Conservation (phyloP, 2,888 invertebrate genomes). For the Temnothorax ravouxi region DNA sequence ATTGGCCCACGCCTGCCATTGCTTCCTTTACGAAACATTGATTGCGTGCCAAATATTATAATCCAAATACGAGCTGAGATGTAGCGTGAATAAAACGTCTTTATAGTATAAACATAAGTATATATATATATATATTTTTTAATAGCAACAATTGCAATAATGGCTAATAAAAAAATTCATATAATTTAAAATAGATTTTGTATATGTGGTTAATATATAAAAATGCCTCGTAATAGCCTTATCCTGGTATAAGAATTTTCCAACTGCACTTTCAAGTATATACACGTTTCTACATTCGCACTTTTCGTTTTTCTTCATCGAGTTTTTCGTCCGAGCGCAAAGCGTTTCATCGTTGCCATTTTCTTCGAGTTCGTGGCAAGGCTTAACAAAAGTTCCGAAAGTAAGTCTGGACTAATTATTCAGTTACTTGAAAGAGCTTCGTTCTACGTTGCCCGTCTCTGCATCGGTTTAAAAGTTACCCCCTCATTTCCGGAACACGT, state of each 20-base stretch:
- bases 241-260: constrained; percentile 7
- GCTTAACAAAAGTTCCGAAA: constrained; percentile 50
- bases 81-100: background rate
- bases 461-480: constrained; percentile 45
- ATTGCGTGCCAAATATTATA: constrained; percentile 26
- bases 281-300: constrained; percentile 28
- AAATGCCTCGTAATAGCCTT: background rate
- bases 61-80: background rate
- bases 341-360: constrained; percentile 48
- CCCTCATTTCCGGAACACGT: constrained; percentile 31
- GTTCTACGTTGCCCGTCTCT: constrained; percentile 27
- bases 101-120: background rate
- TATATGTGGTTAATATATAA: background rate
- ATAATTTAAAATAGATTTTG: background rate
- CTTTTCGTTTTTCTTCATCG: constrained; percentile 28
- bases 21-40: constrained; percentile 29
- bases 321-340: constrained; percentile 25
- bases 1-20: constrained; percentile 3
- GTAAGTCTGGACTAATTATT: constrained; percentile 52
- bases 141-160: background rate
- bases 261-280: constrained; percentile 20
- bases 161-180: background rate
- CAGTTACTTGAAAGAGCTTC: constrained; percentile 52
- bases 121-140: background rate
- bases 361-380: constrained; percentile 43